A percentile compares a stretch with the other conserved stretches of the same genome.
Evolutionary conservation across 2,113 vertebrate genomes (phyloP).

Genomic region (Nesoenas mayeri): DNA sequence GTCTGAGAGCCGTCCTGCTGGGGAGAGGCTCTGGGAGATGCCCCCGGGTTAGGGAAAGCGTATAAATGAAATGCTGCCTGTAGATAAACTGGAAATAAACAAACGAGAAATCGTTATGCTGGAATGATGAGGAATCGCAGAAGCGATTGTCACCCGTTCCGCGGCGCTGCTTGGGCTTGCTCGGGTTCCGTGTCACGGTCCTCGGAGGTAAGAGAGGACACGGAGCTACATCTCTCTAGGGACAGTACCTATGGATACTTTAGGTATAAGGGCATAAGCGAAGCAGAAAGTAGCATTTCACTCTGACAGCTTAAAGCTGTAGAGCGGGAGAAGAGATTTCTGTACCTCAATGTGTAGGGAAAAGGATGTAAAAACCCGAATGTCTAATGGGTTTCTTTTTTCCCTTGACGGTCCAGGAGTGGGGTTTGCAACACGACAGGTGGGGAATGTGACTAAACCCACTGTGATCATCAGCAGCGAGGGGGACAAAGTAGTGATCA

Average conservation of each 20-base stretch:
- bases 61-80: neutral
- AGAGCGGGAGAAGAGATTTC: neutral
- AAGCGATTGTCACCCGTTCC: neutral
- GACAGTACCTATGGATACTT: neutral
- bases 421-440: constrained; percentile 89
- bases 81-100: neutral
- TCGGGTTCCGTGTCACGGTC: neutral
- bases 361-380: neutral
- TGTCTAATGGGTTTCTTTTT: neutral
- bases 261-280: neutral
- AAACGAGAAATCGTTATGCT: rapidly evolving
- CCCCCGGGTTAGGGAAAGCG: neutral
- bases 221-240: rapidly evolving
- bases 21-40: neutral
- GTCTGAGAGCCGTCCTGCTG: neutral
- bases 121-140: neutral
- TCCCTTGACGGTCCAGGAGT: constrained; percentile 77
- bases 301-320: neutral
- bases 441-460: constrained; percentile 92
- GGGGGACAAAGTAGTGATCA: constrained; percentile 85
- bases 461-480: constrained; percentile 90
- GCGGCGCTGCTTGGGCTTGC: neutral
- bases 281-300: neutral
- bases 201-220: neutral
- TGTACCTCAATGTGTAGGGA: neutral